Evolutionary conservation across 2,888 invertebrate genomes (phyloP).

Genomic region (Apamea epomidion): DNA sequence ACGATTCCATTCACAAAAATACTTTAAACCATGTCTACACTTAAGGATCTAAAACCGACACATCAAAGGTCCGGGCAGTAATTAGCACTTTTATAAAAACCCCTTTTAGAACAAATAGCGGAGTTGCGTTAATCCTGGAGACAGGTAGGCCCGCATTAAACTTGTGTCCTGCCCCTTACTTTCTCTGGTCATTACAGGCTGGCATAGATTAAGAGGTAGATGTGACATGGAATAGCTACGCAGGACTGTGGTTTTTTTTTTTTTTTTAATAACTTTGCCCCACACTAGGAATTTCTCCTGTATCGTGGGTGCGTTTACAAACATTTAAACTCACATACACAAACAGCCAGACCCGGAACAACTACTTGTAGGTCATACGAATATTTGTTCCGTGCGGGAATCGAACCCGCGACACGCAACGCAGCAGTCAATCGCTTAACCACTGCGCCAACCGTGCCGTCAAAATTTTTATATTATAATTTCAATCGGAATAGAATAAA

Average conservation of each 20-base stretch:
- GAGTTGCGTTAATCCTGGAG: constrained; percentile 79
- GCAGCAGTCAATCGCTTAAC: too few relatives aligned
- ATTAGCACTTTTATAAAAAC: constrained; percentile 84
- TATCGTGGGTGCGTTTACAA: too few relatives aligned
- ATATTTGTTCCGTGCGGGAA: too few relatives aligned
- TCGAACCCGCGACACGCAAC: too few relatives aligned
- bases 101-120: constrained; percentile 77
- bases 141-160: constrained; percentile 86
- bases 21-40: constrained; percentile 15
- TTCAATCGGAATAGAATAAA: too few relatives aligned
- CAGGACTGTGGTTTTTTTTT: not conserved
- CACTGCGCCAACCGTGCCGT: too few relatives aligned
- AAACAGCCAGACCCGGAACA: too few relatives aligned
- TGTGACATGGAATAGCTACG: not conserved
- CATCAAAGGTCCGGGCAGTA: constrained; percentile 72
- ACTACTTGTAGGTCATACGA: too few relatives aligned
- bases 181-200: constrained; percentile 77
- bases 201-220: constrained; percentile 34
- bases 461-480: too few relatives aligned
- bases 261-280: too few relatives aligned
- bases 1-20: not conserved
- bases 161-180: constrained; percentile 80
- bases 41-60: constrained; percentile 26
- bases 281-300: too few relatives aligned
- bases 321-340: too few relatives aligned